phyloP scores from a whole-genome alignment of 2,113 vertebrate genomes.

The Atrichornis clamosus region DNA sequence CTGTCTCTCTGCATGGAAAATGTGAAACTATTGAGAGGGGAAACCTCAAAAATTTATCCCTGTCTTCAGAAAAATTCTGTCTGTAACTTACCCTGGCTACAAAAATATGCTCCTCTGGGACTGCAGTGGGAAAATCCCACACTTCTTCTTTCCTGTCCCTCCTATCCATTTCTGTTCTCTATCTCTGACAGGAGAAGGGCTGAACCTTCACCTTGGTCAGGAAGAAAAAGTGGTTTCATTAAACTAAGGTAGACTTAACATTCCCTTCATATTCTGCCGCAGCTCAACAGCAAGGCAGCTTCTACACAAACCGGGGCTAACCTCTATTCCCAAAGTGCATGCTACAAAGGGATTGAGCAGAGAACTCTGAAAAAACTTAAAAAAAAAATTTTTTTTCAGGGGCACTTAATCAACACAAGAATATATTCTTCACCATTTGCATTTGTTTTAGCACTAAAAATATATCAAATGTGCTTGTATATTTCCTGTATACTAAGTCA shows the following conservation, averaged over 20 bases:
- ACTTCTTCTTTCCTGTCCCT: neutral
- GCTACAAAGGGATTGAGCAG: neutral
- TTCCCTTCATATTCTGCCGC: neutral
- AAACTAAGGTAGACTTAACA: neutral
- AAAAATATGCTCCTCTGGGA: neutral
- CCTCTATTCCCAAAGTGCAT: neutral
- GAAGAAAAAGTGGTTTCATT: neutral
- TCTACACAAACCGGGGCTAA: neutral
- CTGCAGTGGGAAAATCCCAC: neutral
- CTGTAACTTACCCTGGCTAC: neutral
- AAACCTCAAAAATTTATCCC: constrained; percentile 14
- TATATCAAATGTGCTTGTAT: neutral
- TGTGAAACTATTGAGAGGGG: neutral
- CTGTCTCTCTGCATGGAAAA: neutral
- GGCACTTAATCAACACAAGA: neutral
- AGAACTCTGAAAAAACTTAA: neutral
- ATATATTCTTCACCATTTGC: neutral
- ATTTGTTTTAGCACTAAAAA: neutral
- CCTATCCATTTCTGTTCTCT: neutral
- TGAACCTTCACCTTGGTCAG: neutral
- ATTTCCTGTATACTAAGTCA: neutral
- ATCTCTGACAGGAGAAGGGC: neutral
- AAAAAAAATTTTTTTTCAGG: too few species aligned
- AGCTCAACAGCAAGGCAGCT: neutral
- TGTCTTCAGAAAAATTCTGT: neutral